Evolutionary conservation across 2,113 vertebrate genomes (phyloP).

Genomic region (Entomyzon cyanotis): DNA sequence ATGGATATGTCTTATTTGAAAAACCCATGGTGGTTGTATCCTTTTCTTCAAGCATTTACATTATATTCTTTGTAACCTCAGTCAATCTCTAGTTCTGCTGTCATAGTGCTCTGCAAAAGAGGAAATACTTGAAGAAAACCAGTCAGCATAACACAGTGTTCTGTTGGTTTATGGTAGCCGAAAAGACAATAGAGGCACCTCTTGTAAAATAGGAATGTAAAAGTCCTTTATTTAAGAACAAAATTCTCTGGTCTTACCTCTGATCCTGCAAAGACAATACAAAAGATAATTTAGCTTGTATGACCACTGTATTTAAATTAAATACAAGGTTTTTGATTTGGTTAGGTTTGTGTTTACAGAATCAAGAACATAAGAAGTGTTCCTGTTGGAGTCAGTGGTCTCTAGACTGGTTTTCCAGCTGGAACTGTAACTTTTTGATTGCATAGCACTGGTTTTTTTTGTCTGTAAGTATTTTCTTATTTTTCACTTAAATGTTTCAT

Average conservation of each 20-base stretch:
- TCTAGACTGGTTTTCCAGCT: not conserved
- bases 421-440: not conserved
- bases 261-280: not conserved
- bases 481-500: not conserved
- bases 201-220: not conserved
- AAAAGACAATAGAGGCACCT: not conserved
- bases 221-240: not conserved
- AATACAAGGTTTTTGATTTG: not conserved
- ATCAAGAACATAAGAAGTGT: not conserved
- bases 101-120: not conserved
- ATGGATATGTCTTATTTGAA: slow-evolving; percentile 91
- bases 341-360: not conserved
- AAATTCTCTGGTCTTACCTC: not conserved
- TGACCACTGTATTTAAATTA: not conserved
- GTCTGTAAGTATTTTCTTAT: not conserved
- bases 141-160: not conserved
- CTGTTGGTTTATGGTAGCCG: not conserved
- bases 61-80: not conserved
- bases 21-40: slow-evolving; percentile 98
- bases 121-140: not conserved
- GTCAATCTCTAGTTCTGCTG: not conserved
- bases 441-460: not conserved
- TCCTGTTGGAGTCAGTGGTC: not conserved
- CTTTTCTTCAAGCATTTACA: slow-evolving; percentile 71
- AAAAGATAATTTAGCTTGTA: not conserved